phyloP scores from a whole-genome alignment of 1,140 invertebrate species.

The Sycophila sp. region DNA sequence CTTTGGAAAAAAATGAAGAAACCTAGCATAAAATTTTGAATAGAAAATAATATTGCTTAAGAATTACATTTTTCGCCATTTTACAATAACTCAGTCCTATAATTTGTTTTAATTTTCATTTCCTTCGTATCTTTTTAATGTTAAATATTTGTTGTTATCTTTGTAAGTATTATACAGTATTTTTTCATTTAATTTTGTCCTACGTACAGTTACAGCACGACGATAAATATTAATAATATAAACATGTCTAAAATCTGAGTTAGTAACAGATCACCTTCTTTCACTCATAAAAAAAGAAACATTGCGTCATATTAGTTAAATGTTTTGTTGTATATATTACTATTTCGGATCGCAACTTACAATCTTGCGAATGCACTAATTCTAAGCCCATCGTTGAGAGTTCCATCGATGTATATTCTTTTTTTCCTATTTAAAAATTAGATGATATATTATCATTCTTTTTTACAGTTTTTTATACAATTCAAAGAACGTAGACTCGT shows the following conservation, averaged over 20 bases:
- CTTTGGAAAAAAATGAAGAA: conserved; percentile 33
- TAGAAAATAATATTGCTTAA: conserved; percentile 33
- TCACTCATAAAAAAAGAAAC: conserved; percentile 12
- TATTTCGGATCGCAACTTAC: background rate
- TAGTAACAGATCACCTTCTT: conserved; percentile 15
- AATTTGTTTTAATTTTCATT: no score
- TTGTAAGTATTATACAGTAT: no score
- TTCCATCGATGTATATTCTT: conserved; percentile 31
- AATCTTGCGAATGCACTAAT: conserved; percentile 17
- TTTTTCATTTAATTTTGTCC: conserved; percentile 6
- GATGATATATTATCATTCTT: conserved; percentile 5
- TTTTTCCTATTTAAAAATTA: conserved; percentile 32
- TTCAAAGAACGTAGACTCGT: background rate
- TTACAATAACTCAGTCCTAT: conserved; percentile 37
- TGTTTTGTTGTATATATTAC: conserved; percentile 9
- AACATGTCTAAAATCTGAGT: conserved; percentile 33
- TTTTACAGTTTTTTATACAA: conserved; percentile 37
- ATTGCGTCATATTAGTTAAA: conserved; percentile 1
- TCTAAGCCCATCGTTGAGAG: conserved; percentile 13
- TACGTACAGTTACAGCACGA: conserved; percentile 19
- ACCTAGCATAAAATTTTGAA: conserved; percentile 33
- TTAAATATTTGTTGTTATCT: conserved; percentile 4
- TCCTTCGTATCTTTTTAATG: conserved; percentile 2
- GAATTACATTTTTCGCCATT: conserved; percentile 21
- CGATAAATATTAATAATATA: no score